Percentiles rank a stretch among this genome's conserved stretches.
These are phyloP conservation scores for Lathronympha strigana DNA, from an alignment of 2,888 invertebrate species.

Conservation along the genomic window DNA sequence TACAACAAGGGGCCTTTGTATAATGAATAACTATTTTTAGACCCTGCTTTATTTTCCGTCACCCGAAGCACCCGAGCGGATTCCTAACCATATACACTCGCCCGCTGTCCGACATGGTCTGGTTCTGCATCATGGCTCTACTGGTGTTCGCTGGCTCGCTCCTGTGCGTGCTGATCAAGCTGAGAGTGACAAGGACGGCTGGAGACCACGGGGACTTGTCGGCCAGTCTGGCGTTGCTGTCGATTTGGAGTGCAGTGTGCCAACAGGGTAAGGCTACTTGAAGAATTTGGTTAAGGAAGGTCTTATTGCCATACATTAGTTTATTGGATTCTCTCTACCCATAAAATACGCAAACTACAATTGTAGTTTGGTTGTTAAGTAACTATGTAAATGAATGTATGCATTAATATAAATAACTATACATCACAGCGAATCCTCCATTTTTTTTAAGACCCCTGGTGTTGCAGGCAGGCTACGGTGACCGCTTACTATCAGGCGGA, in stretches of 20 bases:
- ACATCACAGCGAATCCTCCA: too few species aligned
- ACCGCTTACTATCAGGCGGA: too few species aligned
- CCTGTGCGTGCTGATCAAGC: slow-evolving; percentile 57
- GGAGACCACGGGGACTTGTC: slow-evolving; percentile 64
- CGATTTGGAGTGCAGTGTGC: slow-evolving; percentile 73
- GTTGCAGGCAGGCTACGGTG: too few species aligned
- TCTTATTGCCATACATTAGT: too few species aligned
- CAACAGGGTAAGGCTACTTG: slow-evolving; percentile 70
- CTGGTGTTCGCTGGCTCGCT: slow-evolving; percentile 56
- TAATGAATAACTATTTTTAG: slow-evolving; percentile 59
- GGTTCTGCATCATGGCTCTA: slow-evolving; percentile 77
- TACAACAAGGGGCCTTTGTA: too few species aligned
- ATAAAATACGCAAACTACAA: too few species aligned
- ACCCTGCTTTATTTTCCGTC: slow-evolving; percentile 87
- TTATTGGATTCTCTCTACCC: too few species aligned
- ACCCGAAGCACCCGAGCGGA: slow-evolving; percentile 85
- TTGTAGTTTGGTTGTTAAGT: too few species aligned
- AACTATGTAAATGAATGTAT: too few species aligned
- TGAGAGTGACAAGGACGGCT: slow-evolving; percentile 47
- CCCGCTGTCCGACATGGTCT: slow-evolving; percentile 84
- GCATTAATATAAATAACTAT: too few species aligned
- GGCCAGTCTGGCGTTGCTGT: slow-evolving; percentile 73
- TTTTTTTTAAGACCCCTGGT: too few species aligned
- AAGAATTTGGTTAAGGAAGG: too few species aligned
- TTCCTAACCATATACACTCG: slow-evolving; percentile 86